Evolutionary conservation across 2,113 vertebrate genomes (phyloP).

Genomic region (Pycnonotus jocosus): DNA sequence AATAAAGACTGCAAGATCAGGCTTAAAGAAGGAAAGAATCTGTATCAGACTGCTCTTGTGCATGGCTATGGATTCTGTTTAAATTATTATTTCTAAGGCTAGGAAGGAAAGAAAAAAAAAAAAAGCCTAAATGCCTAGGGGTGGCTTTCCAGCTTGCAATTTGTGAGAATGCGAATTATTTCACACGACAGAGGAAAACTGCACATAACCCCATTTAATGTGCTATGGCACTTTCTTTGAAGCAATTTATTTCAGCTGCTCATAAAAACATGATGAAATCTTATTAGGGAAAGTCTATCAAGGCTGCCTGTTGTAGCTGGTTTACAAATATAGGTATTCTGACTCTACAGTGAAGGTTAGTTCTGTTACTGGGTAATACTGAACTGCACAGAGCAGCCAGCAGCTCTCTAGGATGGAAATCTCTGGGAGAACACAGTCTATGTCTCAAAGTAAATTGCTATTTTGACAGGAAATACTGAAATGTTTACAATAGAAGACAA

Average conservation of each 20-base stretch:
- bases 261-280: conserved; percentile 40
- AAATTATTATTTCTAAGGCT: conserved; percentile 1
- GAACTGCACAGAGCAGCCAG: neutral
- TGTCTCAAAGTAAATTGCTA: neutral
- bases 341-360: conserved; percentile 12
- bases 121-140: neutral
- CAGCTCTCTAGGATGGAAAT: neutral
- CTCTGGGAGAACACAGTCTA: neutral
- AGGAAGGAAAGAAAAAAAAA: neutral
- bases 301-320: neutral
- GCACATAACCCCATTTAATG: conserved; percentile 56
- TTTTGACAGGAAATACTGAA: conserved; percentile 17
- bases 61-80: neutral
- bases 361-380: neutral
- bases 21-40: neutral
- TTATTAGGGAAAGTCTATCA: conserved; percentile 37
- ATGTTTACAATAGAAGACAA: neutral
- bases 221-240: conserved; percentile 10
- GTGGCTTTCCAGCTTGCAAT: conserved; percentile 2
- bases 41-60: neutral
- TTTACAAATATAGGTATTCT: conserved; percentile 53
- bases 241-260: conserved; percentile 61
- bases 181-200: conserved; percentile 32
- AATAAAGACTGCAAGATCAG: neutral
- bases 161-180: conserved; percentile 23